Evolutionary conservation across 2,797 vertebrate genomes (phyloP), one percentile per base, ranked within the genome.

Genomic region (Coluber constrictor): DNA sequence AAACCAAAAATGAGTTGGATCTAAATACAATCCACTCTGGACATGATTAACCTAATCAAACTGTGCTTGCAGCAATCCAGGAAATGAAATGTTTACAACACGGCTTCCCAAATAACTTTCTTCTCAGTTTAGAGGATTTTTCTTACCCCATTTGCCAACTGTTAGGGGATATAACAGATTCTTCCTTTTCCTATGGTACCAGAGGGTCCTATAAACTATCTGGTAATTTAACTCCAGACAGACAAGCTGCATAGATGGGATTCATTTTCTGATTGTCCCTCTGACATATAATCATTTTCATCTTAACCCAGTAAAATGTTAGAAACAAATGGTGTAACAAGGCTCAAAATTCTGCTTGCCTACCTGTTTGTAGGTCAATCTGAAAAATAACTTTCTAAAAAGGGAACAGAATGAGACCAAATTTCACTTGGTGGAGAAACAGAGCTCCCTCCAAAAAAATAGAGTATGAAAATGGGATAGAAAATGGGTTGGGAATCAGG

Each of bases 111-210:
- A 86, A 32, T 51, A 2, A 54, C 55, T 92, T 94, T 95, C 93
- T 60, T 94, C 91, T 92, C 93, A 94, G 79, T 92, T 90, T 0
- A 2, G 23, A 91, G 60, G 83, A 60, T 51, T 66, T 0, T 93
- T 95, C 94, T 56, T 57, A 56, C 0, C 90, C 95, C 57, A 87
- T 92, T 91, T 94, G 90, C 51, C 94, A 94, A 93, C 91, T 32
- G 61, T 0, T 87, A 94, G 91, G 95, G 32, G 90, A 90, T 94
- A 90, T 95, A 95, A 96, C 94, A 94, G 93, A 95, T 96, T 92
- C 83, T 79, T 94, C 60, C 90, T 83, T 47, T 83, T 47, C 43
- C 43, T 83, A 83, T 5, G 43, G 4, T 20, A 74, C 70, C 70
- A 74, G 70, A 74, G n/a, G 2, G 74, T 25, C 43, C 74, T 43